Evolutionary conservation across 1,140 invertebrate species (phyloP), one percentile per base, ranked within the genome.

Genomic region (Lasaia peninsularis): DNA sequence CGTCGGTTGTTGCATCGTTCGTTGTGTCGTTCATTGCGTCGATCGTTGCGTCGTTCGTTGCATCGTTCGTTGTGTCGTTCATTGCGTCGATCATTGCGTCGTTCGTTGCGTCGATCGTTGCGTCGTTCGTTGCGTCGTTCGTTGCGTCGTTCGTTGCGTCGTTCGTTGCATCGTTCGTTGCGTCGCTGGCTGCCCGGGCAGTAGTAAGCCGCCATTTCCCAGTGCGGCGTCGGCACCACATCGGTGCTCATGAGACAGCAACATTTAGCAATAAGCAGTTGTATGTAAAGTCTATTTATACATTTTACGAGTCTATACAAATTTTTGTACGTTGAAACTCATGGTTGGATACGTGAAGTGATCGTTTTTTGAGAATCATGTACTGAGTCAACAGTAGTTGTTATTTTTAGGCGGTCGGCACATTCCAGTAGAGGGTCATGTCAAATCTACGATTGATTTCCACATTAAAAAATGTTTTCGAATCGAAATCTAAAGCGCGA

Each of bases 281-380:
- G 85, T 87, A 83, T 88, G 77, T 81, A 86, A 88, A 85, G 73
- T 87, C 80, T 88, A 88, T 88, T 86, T 88, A 88, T 88, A 88
- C 80, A 88, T 85, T 88, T 87, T 88, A 88, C 80, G 80, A 86
- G 74, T 88, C 79, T 88, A 88, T 88, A 88, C 86, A 88, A 82
- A 78, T 81, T 88, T 88, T 88, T 87, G 82, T 88, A 88, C 76
- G 77, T 85, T 75, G 65, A 75, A 88, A 83, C 77, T 83, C 82
- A 88, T 76, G 76, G 80, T 83, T 65, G 71, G 73, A 80, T 75
- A 79, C 72, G 70, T 79, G 80, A 78, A 75, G 80, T 86, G 80
- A 86, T 86, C 78, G 83, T 86, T 86, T 88, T 88, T 86, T 86
- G 85, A 88, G 85, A 88, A 86, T 86, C 85, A 85, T 88, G 80